Evolutionary conservation across 2,113 vertebrate species (phyloP).

Genomic region (Theristicus caerulescens): DNA sequence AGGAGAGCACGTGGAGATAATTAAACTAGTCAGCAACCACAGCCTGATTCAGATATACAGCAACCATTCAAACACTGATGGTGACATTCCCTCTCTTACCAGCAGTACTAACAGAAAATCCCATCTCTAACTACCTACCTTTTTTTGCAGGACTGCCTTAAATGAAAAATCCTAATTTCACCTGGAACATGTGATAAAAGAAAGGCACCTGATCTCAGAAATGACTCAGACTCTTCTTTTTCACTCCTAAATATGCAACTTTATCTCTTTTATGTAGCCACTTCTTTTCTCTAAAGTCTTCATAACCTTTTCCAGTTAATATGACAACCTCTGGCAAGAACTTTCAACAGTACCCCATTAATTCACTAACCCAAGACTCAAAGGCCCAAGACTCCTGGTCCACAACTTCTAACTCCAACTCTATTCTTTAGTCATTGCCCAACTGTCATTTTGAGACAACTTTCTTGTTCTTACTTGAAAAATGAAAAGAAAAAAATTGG

Average conservation of each 20-base stretch:
- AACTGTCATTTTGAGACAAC: neutral
- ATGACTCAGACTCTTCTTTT: accelerated
- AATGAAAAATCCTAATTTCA: neutral
- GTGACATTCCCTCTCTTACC: neutral
- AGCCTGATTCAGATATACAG: neutral
- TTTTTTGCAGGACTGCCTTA: neutral
- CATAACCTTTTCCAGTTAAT: neutral
- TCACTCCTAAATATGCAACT: neutral
- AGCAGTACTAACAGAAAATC: neutral
- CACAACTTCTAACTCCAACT: neutral
- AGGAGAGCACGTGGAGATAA: neutral
- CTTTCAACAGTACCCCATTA: neutral
- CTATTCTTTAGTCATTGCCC: neutral
- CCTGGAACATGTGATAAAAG: neutral
- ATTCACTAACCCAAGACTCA: neutral
- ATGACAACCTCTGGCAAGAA: neutral
- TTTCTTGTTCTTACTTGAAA: neutral
- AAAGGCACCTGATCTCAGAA: neutral
- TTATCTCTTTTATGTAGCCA: neutral
- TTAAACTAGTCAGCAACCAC: neutral
- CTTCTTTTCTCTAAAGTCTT: neutral
- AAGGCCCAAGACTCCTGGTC: neutral
- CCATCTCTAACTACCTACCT: neutral
- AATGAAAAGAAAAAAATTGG: neutral
- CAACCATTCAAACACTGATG: neutral